Conservation (phyloP, 2,888 invertebrate genomes). For the Plebejus anna region DNA sequence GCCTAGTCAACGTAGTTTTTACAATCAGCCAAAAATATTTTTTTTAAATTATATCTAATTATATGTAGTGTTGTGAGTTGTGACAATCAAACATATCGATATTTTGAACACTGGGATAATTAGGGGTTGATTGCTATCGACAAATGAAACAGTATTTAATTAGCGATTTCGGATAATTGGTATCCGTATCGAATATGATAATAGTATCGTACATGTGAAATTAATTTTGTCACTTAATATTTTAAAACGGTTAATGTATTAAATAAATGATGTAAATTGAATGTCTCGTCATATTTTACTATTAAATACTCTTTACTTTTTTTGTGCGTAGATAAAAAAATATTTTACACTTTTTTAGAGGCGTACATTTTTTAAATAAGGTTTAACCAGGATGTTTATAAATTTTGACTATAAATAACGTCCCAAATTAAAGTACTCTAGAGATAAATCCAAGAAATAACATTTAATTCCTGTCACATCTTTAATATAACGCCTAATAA, state of each 20-base stretch:
- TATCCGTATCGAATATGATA: background rate
- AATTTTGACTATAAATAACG: background rate
- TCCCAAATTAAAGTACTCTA: background rate
- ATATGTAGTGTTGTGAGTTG: background rate
- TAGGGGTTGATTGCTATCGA: background rate
- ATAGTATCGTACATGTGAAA: background rate
- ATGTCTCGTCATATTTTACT: background rate
- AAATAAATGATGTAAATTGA: background rate
- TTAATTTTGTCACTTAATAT: slow-evolving; percentile 1
- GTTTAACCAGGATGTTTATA: background rate
- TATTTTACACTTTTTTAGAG: too few species aligned
- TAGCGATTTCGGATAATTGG: background rate
- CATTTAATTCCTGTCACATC: background rate
- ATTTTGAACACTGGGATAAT: slow-evolving; percentile 2
- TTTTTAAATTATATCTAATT: background rate
- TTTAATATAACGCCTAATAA: slow-evolving; percentile 10
- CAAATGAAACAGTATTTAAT: slow-evolving; percentile 11
- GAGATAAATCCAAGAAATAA: background rate
- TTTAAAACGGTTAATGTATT: background rate
- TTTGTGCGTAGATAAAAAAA: too few species aligned
- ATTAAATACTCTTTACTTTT: background rate
- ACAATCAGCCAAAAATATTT: too few species aligned
- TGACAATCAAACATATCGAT: background rate
- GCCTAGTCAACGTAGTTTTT: too few species aligned
- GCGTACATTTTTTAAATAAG: too few species aligned